Evolutionary conservation across 2,888 invertebrate species (phyloP).

Genomic region (Cheiracanthium punctorium): DNA sequence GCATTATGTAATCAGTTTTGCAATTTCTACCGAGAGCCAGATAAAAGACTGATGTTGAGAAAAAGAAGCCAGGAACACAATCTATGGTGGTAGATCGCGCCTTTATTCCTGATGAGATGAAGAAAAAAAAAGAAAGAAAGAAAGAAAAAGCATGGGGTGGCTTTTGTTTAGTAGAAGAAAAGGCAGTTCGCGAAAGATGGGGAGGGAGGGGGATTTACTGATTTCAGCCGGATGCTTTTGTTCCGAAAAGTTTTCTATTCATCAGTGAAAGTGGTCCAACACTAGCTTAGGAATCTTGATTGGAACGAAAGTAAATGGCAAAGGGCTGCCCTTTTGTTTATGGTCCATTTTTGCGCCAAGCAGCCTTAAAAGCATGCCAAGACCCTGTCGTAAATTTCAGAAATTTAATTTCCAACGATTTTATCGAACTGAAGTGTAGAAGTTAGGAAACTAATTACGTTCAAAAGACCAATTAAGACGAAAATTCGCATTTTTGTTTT

Average conservation of each 20-base stretch:
- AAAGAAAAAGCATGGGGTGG: too few relatives aligned
- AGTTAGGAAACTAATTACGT: too few relatives aligned
- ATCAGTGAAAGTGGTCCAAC: constrained; percentile 57
- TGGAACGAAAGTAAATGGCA: constrained; percentile 4
- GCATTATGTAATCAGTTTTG: constrained; percentile 48
- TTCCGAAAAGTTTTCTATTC: constrained; percentile 40
- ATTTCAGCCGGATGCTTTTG: constrained; percentile 35
- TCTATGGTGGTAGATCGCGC: constrained; percentile 7
- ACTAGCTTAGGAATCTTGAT: constrained; percentile 49
- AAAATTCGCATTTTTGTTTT: too few relatives aligned
- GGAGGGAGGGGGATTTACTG: not conserved
- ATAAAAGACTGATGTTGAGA: constrained; percentile 32
- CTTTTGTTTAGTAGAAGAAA: constrained; percentile 58
- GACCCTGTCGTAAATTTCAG: too few relatives aligned
- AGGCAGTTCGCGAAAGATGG: constrained; percentile 10
- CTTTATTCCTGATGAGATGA: not conserved
- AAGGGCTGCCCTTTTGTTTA: not conserved
- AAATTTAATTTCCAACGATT: too few relatives aligned
- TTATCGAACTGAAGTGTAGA: too few relatives aligned
- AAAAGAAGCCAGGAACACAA: constrained; percentile 39
- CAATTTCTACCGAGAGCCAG: not conserved
- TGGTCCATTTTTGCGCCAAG: not conserved
- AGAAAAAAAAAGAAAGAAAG: too few relatives aligned
- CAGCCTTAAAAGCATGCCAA: not conserved
- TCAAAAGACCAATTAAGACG: too few relatives aligned